Evolutionary conservation across 2,888 invertebrate genomes (phyloP).

Genomic region (Athalia circularis): DNA sequence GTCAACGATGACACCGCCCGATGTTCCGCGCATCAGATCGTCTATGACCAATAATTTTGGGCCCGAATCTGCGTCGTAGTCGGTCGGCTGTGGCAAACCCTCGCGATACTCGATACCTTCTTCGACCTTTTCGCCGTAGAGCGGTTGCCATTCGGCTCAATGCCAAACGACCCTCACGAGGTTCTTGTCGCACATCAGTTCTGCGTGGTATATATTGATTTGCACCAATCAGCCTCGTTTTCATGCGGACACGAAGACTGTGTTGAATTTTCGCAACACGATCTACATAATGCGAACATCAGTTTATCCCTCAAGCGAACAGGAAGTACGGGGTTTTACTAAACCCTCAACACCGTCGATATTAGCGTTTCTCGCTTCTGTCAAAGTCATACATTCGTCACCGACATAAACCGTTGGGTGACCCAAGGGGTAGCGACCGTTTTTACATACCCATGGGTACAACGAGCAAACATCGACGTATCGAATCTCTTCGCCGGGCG

Average conservation of each 20-base stretch:
- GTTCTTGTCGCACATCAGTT: too few relatives aligned
- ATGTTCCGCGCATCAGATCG: conserved; percentile 41
- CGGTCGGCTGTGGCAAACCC: conserved; percentile 1
- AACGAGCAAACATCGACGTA: conserved; percentile 13
- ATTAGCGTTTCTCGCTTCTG: neutral
- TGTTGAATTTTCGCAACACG: conserved; percentile 60
- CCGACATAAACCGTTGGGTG: conserved; percentile 43
- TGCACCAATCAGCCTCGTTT: conserved; percentile 55
- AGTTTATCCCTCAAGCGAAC: conserved; percentile 59
- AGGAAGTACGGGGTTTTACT: conserved; percentile 60
- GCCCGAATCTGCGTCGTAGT: conserved; percentile 14
- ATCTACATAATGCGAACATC: conserved; percentile 66
- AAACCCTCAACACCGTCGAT: neutral
- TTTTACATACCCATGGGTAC: neutral
- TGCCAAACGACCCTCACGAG: too few relatives aligned
- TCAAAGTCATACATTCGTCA: neutral
- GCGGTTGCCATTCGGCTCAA: conserved; percentile 22
- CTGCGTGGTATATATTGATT: too few relatives aligned
- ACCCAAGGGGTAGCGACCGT: neutral
- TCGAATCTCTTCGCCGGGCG: neutral
- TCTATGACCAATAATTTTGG: conserved; percentile 44
- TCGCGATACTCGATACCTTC: neutral
- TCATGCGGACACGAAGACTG: conserved; percentile 61
- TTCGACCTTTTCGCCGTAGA: neutral
- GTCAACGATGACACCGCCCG: too few relatives aligned